Evolutionary conservation across 2,797 vertebrate genomes (phyloP), one percentile per base, ranked within the genome.

Genomic region (Leptoclinus maculatus): DNA sequence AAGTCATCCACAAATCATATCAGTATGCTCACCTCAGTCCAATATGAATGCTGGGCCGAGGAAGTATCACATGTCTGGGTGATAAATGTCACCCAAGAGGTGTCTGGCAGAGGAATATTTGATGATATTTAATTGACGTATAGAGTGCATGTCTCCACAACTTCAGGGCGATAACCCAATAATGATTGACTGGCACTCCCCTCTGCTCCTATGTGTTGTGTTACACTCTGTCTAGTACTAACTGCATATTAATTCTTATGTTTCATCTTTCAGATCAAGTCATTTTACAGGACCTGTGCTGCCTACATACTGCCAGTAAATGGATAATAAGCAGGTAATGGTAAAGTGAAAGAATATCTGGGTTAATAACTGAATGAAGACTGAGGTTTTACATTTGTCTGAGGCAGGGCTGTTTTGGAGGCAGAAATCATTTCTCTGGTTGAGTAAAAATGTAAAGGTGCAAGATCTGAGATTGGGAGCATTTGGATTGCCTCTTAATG

Each of bases 191-290:
- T 71, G 71, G 79, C 72, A 74, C 77, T 83, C 75, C 66, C 54
- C 71, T 76, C 70, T 66, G 71, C 27, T 79, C 58, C 72, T 71
- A 60, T 91, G 89, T 86, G 89, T 91, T 89, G 86, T 86, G 79
- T 91, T 91, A 89, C 88, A 89, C 76, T 84, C 86, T 74, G 89
- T 91, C 91, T 87, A 77, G 79, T 91, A 84, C 87, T 92, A 92
- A 90, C 88, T 79, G 66, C 82, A 89, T 92, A 89, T 83, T 75
- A 83, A 91, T 84, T 87, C 82, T 84, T 47, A 83, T 76, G 76
- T 88, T 89, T 87, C 77, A 87, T 67, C 82, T 84, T 84, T 88
- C 70, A 71, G 70, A 78, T 84, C 36, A 38, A 88, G 79, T 84
- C 49, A 17, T 79, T 80, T 75, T 74, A 73, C 66, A 79, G 77